Evolutionary conservation across 2,797 vertebrate genomes (phyloP), one percentile per base, ranked within the genome.

Genomic region (Lophotriccus pileatus): DNA sequence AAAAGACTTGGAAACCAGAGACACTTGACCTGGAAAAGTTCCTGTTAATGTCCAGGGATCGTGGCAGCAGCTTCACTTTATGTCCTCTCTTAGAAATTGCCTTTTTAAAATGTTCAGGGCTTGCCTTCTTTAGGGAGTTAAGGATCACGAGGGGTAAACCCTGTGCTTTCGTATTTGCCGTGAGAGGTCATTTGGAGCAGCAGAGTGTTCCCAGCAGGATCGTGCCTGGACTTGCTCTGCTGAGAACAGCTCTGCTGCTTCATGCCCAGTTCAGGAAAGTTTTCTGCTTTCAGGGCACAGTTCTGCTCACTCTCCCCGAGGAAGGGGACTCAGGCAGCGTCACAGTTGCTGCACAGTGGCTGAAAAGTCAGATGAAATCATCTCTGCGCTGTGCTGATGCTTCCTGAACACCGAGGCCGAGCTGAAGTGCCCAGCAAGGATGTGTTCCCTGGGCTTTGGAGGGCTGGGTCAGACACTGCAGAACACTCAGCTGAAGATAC

Each of bases 161-260:
- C 43, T 36, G 4, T 52, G 37, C 58, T 8, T 77, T n/a, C n/a
- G 10, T 44, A 4, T 52, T 80, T 89, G 32, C 53, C 86, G 68
- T 18, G 12, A 34, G 59, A 83, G 79, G 87, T 92, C 64, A 19
- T 49, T 67, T 46, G 11, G 36, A 82, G 59, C 55, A 84, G 63
- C 66, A 10, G 0, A 0, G 27, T 30, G 39, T 49, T 89, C 36
- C 9, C 18, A 55, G 77, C 32, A 49, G 47, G 56, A 7, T 62
- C 79, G 1, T 14, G 85, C 30, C 82, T 50, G 53, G 66, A 7
- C 75, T 84, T 91, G 76, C 87, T 92, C n/a, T 87, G 34, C 76
- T 52, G 41, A 68, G 84, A 82, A 50, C 0, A 66, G 1, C 24
- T 16, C 19, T 14, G 41, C 19, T 47, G 56, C 14, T 74, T 58